Base-by-base conservation (phyloP, 2,113 vertebrate species). In the Pterophyllum scalare region DNA sequence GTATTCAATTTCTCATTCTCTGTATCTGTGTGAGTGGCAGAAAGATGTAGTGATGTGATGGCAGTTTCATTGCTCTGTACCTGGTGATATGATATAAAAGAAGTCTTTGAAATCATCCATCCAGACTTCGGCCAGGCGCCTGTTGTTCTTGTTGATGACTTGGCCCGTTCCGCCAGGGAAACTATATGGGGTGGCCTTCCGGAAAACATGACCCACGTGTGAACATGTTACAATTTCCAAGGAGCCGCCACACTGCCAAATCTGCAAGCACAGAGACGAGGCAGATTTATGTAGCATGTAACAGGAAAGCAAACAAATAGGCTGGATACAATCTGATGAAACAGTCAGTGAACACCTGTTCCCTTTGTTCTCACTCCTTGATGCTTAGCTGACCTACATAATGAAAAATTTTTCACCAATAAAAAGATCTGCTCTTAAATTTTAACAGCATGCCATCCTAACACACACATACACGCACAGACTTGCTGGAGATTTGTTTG, bases 21-120 rank as follows among this genome's bases (percentile, higher is more conserved):
- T 70, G 64, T 22, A 17, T 31, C 35, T 49, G 2, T 75, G 26
- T 17, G n/a, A 17, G 31, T 13, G 14, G 31, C 40, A 46, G 20
- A 58, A 3, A 79, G 11, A 46, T 10, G 7, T 24, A 70, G 59
- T 38, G 19, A 77, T 7, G 56, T n/a, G 20, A 17, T n/a, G 24
- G 26, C 13, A 24, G 19, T n/a, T 22, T 79, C 26, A 40, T 19
- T 35, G 38, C 20, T 77, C 49, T 4, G 49, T 95, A 99, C 98
- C 98, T 92, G 98, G 98, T 17, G 98, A 99, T 91, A 99, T 99
- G 89, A 99, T 98, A 20, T 99, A 99, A 95, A 99, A 99, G 95
- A 99, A 99, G 76, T 99, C 98, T 95, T 99, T 99, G 88, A 99
- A 99, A 78, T 99, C 98, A 58, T 99, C 98, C 98, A 99, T 99